Evolutionary conservation across 1,140 invertebrate genomes (phyloP).

Genomic region (Euura saliciscinereae): DNA sequence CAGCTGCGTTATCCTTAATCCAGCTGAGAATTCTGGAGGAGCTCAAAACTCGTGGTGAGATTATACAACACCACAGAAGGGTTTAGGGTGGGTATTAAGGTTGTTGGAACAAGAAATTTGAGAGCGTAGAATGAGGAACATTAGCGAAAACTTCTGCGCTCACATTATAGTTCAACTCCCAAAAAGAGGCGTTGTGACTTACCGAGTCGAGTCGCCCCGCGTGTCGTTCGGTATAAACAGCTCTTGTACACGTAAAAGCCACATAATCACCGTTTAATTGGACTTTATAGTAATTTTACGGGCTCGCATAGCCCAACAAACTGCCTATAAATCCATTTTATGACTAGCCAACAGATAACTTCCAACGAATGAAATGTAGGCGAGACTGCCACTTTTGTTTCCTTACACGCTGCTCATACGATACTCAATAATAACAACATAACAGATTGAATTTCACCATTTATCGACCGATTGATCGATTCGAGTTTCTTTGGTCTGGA

Average conservation of each 20-base stretch:
- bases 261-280: slow-evolving; percentile 42
- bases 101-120: slow-evolving; percentile 54
- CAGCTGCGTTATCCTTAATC: not conserved
- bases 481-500: too few species aligned
- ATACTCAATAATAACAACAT: not conserved
- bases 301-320: slow-evolving; percentile 10
- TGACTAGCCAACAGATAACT: slow-evolving; percentile 2
- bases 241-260: slow-evolving; percentile 38
- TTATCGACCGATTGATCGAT: too few species aligned
- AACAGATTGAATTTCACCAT: too few species aligned
- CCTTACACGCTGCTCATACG: slow-evolving; percentile 6
- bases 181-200: slow-evolving; percentile 30
- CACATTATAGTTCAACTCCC: slow-evolving; percentile 33
- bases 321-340: slow-evolving; percentile 12
- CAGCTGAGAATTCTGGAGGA: not conserved
- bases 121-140: slow-evolving; percentile 54
- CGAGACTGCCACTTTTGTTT: not conserved
- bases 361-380: slow-evolving; percentile 4
- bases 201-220: not conserved
- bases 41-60: not conserved
- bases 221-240: not conserved
- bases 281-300: slow-evolving; percentile 42
- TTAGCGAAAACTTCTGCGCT: slow-evolving; percentile 54
- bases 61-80: not conserved
- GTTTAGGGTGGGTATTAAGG: slow-evolving; percentile 51